Evolutionary conservation across 1,140 invertebrate genomes (phyloP).

Genomic region (Pentalonia nigronervosa): DNA sequence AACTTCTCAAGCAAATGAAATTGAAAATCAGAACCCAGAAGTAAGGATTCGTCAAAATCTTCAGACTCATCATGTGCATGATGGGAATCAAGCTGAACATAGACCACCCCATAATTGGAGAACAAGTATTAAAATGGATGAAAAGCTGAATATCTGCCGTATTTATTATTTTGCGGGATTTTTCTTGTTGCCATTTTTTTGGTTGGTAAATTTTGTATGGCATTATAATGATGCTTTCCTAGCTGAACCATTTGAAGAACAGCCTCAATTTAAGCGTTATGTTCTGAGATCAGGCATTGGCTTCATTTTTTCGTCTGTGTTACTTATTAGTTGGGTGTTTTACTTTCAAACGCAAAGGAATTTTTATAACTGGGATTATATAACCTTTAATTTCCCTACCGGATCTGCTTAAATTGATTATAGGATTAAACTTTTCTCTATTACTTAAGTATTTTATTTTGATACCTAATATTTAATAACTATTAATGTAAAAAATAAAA

Average conservation of each 20-base stretch:
- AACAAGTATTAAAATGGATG: conserved; percentile 40
- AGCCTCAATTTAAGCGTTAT: conserved; percentile 35
- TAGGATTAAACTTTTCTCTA: neutral
- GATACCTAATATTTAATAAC: neutral
- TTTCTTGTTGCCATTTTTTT: conserved; percentile 42
- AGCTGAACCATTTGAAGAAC: conserved; percentile 49
- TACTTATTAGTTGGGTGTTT: conserved; percentile 31
- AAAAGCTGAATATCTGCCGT: conserved; percentile 38
- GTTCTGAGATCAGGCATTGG: conserved; percentile 41
- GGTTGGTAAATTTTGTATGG: conserved; percentile 51
- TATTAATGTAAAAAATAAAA: neutral
- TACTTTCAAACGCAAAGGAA: conserved; percentile 53
- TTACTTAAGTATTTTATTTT: neutral
- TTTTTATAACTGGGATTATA: conserved; percentile 40
- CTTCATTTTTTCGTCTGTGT: conserved; percentile 20
- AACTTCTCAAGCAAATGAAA: conserved; percentile 11
- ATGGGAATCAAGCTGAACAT: neutral
- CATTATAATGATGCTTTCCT: conserved; percentile 46
- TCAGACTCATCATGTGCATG: neutral
- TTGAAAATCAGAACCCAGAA: conserved; percentile 21
- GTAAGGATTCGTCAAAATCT: conserved; percentile 35
- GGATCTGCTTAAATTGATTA: conserved; percentile 18
- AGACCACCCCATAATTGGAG: conserved; percentile 49
- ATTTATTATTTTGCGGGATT: conserved; percentile 53
- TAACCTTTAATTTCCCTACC: conserved; percentile 51